Conservation (phyloP, 2,797 vertebrate genomes). For the Lindbergichthys nudifrons region DNA sequence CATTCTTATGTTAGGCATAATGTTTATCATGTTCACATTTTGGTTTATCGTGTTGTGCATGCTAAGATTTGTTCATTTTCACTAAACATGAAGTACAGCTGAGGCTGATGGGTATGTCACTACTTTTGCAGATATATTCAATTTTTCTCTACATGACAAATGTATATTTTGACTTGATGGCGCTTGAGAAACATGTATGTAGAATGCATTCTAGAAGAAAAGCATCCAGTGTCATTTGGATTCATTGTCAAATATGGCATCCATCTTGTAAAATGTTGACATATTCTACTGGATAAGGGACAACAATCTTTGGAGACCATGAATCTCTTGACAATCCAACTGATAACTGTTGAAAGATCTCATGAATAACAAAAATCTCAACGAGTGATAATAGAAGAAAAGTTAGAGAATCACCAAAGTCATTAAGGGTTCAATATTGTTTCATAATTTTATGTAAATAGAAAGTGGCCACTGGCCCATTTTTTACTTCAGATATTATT, state of each 20-base stretch:
- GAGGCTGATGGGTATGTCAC: neutral
- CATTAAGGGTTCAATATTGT: slow-evolving; percentile 7
- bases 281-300: no score
- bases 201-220: neutral
- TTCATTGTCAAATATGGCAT: neutral
- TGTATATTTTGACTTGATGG: neutral
- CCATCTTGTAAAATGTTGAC: no score
- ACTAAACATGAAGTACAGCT: neutral
- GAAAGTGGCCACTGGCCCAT: slow-evolving; percentile 5
- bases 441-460: slow-evolving; percentile 20
- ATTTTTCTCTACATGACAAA: neutral
- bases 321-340: neutral
- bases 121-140: neutral
- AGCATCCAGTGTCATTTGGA: neutral
- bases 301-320: neutral
- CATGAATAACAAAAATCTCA: no score
- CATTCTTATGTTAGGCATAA: neutral
- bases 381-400: no score
- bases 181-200: no score
- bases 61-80: neutral
- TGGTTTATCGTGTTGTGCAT: neutral
- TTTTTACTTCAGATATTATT: slow-evolving; percentile 33
- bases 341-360: neutral
- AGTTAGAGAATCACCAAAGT: no score
- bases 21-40: no score